Evolutionary conservation across 2,888 invertebrate genomes (phyloP).

Genomic region (Autographa pulchrina): DNA sequence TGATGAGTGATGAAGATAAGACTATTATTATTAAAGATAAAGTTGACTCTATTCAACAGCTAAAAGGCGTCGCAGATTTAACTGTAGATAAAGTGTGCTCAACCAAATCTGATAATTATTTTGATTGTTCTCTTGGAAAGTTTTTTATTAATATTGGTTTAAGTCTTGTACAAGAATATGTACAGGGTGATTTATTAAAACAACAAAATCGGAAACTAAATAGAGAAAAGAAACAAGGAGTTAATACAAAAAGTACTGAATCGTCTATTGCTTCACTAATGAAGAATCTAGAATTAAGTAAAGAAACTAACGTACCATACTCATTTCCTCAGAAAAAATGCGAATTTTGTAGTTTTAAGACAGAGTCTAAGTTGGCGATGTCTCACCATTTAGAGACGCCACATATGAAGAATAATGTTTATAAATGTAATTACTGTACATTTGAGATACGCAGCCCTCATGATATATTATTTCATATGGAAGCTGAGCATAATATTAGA

Average conservation of each 20-base stretch:
- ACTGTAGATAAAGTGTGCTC: conserved; percentile 70
- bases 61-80: conserved; percentile 83
- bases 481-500: conserved; percentile 95
- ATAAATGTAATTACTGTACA: conserved; percentile 95
- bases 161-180: conserved; percentile 97
- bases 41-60: conserved; percentile 85
- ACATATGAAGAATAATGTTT: conserved; percentile 96
- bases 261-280: conserved; percentile 94
- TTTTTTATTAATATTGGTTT: conserved; percentile 97
- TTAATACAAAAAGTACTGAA: conserved; percentile 92
- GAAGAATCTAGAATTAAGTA: conserved; percentile 95
- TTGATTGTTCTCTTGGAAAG: conserved; percentile 96
- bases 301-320: conserved; percentile 95
- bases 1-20: conserved; percentile 78
- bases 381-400: conserved; percentile 97
- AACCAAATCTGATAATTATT: conserved; percentile 92
- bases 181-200: conserved; percentile 96
- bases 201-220: conserved; percentile 96
- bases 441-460: conserved; percentile 95
- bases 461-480: conserved; percentile 97
- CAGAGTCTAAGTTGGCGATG: conserved; percentile 95
- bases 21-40: conserved; percentile 88
- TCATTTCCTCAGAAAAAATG: conserved; percentile 94
- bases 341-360: conserved; percentile 96
- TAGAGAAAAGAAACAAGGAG: conserved; percentile 90